Evolutionary conservation across 2,113 vertebrate genomes (phyloP), one percentile per base, ranked within the genome.

Genomic region (Odontesthes bonariensis): DNA sequence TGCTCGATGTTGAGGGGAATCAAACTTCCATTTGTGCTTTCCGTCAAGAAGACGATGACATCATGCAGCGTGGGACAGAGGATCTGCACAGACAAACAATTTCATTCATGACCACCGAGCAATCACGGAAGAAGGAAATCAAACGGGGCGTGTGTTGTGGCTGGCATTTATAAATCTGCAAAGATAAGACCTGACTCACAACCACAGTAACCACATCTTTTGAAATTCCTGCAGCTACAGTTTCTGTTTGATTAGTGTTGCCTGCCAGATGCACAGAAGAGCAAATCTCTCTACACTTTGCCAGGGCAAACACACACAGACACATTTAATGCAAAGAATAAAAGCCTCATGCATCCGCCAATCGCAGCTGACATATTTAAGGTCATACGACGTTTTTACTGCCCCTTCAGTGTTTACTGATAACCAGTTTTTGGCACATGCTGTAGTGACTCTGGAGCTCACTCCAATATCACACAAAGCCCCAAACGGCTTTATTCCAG

Each of bases 1-100:
- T 91, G 89, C 1, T 95, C 93, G 0, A 91, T 31, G 33, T 82
- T 44, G 52, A 97, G 92, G 2, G 96, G 95, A 20, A 73, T 70
- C 59, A 96, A 77, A 6, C 53, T 46, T 17, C 90, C 85, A 0
- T 89, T 85, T 1, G 94, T 95, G n/a, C 69, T 91, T 0, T 84
- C 73, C 19, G 95, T 78, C 31, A 97, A 88, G 58, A 88, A 92
- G 69, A 56, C 52, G 68, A 96, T 77, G 14, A 95, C 92, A 0
- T 92, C 90, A 0, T 92, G 81, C 5, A 96, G 92, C 0, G 94
- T 94, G 22, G 72, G 3, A 73, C 95, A 96, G 16, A 19, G 20
- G 46, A 95, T 75, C 96, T 97, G 86, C n/a, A 60, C 2, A 0
- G 2, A 54, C 1, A 1, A 20, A 57, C 10, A 33, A 0, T n/a